Evolutionary conservation across 2,113 vertebrate genomes (phyloP).

Genomic region (Rhea pennata): DNA sequence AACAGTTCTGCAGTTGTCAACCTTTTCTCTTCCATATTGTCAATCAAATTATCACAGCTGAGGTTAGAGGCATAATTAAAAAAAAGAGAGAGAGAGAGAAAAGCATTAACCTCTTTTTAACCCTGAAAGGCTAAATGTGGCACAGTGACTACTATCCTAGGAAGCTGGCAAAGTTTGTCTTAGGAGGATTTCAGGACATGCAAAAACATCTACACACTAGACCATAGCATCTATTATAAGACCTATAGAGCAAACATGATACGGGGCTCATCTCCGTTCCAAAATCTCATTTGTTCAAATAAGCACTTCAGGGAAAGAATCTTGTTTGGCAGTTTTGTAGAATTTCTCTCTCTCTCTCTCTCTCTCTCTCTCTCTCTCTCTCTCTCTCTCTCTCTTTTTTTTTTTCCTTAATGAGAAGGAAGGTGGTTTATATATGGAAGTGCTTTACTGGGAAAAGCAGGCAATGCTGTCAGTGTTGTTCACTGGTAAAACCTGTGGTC

Average conservation of each 20-base stretch:
- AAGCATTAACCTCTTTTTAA: not conserved
- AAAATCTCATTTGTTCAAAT: not conserved
- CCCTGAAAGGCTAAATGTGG: not conserved
- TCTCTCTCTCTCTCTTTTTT: not conserved
- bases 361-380: not conserved
- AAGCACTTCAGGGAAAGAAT: not conserved
- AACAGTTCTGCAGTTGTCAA: slow-evolving; percentile 40
- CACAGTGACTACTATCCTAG: not conserved
- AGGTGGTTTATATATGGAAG: not conserved
- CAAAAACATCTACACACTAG: not conserved
- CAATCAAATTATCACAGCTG: slow-evolving; percentile 33
- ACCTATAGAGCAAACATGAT: not conserved
- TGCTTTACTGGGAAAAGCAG: not conserved
- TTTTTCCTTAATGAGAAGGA: not conserved
- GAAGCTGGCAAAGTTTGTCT: not conserved
- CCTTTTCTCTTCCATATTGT: slow-evolving; percentile 43
- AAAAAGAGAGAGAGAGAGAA: not conserved
- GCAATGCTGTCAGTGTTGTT: not conserved
- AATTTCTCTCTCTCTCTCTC: not conserved
- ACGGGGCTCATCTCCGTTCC: not conserved
- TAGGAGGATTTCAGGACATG: not conserved
- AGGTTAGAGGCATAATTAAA: not conserved
- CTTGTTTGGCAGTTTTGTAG: not conserved
- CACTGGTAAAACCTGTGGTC: not conserved
- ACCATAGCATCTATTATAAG: not conserved